Conservation (phyloP, 2,888 invertebrate species). For the Oxycera nigricornis region DNA sequence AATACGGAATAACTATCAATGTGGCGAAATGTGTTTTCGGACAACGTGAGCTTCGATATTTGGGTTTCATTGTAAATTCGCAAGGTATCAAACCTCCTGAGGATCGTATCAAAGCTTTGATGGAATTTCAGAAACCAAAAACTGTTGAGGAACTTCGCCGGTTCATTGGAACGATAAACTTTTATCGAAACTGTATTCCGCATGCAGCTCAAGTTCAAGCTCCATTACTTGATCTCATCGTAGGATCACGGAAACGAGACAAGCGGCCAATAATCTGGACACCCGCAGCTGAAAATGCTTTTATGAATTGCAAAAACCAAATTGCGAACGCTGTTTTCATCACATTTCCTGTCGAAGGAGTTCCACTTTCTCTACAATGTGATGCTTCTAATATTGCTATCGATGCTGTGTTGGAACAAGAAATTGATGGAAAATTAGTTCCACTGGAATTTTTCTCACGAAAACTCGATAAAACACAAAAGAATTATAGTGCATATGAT, state of each 20-base stretch:
- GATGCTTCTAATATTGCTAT: constrained; percentile 37
- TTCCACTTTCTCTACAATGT: constrained; percentile 30
- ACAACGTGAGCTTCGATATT: constrained; percentile 41
- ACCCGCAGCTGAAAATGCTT: constrained; percentile 42
- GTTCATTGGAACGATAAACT: constrained; percentile 40
- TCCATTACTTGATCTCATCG: constrained; percentile 32
- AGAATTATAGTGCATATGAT: neutral
- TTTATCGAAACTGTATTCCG: constrained; percentile 38
- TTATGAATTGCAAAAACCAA: constrained; percentile 41
- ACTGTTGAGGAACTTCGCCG: constrained; percentile 36
- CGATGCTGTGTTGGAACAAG: no score
- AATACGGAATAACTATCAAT: constrained; percentile 47
- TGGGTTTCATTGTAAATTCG: constrained; percentile 46
- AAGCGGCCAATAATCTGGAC: constrained; percentile 48
- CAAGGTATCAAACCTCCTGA: constrained; percentile 45
- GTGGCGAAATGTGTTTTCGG: constrained; percentile 48
- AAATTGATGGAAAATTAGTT: constrained; percentile 6
- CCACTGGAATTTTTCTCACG: constrained; percentile 18
- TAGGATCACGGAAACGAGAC: constrained; percentile 46
- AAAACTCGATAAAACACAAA: constrained; percentile 1
- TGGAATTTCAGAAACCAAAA: no score
- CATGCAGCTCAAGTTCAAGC: constrained; percentile 47
- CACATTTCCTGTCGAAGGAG: constrained; percentile 9
- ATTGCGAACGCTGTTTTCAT: constrained; percentile 29
- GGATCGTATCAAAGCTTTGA: constrained; percentile 1